Percentiles rank a stretch among this genome's conserved stretches.
phyloP scores from a whole-genome alignment of 2,888 invertebrate species.

The Leptopilina myrica region DNA sequence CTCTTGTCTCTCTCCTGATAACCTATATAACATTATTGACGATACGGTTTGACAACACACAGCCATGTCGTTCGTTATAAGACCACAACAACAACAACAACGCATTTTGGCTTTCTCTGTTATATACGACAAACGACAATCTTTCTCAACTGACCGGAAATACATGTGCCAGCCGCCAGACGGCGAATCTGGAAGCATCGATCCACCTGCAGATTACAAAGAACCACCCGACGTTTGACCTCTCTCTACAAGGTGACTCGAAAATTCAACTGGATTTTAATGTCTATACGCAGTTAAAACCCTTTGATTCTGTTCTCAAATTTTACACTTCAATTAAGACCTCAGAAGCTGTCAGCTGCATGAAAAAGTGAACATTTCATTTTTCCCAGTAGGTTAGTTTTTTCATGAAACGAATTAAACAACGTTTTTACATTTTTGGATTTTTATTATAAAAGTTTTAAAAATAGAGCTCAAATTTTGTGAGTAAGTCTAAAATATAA shows the following conservation, averaged over 20 bases:
- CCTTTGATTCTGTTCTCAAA: no score
- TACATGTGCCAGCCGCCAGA: slow-evolving; percentile 54
- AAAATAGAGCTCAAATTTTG: no score
- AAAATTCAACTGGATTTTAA: not conserved
- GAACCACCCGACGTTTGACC: slow-evolving; percentile 28
- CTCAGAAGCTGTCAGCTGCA: no score
- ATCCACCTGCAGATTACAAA: slow-evolving; percentile 47
- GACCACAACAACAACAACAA: slow-evolving; percentile 17
- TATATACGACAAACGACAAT: slow-evolving; percentile 54
- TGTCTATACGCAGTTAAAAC: not conserved
- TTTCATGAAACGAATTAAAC: no score
- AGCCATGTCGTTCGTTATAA: not conserved
- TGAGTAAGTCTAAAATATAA: no score
- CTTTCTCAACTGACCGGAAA: slow-evolving; percentile 56
- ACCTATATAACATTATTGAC: slow-evolving; percentile 12
- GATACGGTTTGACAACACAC: not conserved
- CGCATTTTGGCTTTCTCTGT: slow-evolving; percentile 44
- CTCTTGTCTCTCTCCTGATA: slow-evolving; percentile 18
- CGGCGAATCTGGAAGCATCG: slow-evolving; percentile 56
- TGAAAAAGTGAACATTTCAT: no score
- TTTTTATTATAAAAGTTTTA: no score
- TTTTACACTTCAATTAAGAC: no score
- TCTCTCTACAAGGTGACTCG: slow-evolving; percentile 24
- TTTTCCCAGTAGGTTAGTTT: no score
- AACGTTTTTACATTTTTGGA: no score